A percentile compares a stretch with the other conserved stretches of the same genome.
Evolutionary conservation across 1,140 invertebrate genomes (phyloP).

Genomic region (Streblospio benedicti): DNA sequence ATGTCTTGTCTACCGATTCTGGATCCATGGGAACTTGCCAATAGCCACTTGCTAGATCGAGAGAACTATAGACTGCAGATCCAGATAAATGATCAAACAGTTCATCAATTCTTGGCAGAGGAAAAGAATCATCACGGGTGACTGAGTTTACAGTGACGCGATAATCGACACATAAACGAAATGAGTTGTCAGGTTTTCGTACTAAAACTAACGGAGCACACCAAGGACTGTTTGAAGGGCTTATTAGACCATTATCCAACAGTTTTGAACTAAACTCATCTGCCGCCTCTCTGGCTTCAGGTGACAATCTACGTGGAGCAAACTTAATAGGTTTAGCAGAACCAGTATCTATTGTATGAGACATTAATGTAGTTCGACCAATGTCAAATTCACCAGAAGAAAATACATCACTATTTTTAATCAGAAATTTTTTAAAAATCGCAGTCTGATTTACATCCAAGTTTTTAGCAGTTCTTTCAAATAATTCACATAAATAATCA

Average conservation of each 20-base stretch:
- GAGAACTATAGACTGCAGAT: background rate
- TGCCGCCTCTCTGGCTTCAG: background rate
- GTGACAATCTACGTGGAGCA: too few species aligned
- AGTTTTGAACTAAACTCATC: background rate
- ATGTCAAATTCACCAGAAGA: too few species aligned
- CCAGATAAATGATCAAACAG: background rate
- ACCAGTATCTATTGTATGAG: too few species aligned
- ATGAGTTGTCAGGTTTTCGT: slow-evolving; percentile 1
- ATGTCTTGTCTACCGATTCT: background rate
- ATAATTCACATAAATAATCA: too few species aligned
- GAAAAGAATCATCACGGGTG: slow-evolving; percentile 7
- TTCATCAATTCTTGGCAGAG: slow-evolving; percentile 1
- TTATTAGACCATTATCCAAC: background rate
- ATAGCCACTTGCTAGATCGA: background rate
- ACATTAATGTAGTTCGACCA: too few species aligned
- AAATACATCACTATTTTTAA: too few species aligned
- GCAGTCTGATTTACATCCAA: too few species aligned
- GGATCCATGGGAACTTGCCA: background rate
- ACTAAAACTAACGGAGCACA: background rate
- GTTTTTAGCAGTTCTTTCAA: too few species aligned
- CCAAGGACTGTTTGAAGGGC: background rate
- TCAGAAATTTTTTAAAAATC: too few species aligned
- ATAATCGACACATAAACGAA: slow-evolving; percentile 16
- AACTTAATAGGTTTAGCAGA: too few species aligned
- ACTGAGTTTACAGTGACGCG: slow-evolving; percentile 9